Evolutionary conservation across 2,888 invertebrate species (phyloP), one percentile per base, ranked within the genome.

Genomic region (Cephus runcator): DNA sequence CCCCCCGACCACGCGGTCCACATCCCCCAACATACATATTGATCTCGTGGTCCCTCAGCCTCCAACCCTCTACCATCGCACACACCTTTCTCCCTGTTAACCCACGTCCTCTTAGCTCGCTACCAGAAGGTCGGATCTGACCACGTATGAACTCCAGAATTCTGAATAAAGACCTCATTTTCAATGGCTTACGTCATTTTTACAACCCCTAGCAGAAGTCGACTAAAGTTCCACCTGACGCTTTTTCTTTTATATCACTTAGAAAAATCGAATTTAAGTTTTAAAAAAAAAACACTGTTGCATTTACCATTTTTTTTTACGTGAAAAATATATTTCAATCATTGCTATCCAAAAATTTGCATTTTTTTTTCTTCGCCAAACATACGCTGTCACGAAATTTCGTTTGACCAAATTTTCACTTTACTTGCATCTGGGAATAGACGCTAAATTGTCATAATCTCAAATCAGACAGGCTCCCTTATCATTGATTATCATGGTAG

Each of bases 11-110:
- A 87, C 87, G 88, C 86, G 88, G 91, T 90, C 90, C 90, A 90
- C 88, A 89, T 90, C 90, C 88, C 90, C 88, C 89, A 89, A 91
- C 91, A 91, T 91, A 91, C 91, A 91, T 91, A 91, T 91, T 91
- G 91, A 91, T 91, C 91, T 91, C 90, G 90, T 90, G 90, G 91
- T 90, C 90, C 88, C 74, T 74, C 88, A 87, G 84, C 84, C 84
- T 79, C 80, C 83, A 78, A 79, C 83, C 79, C 80, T 69, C 81
- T 80, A 73, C 80, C 81, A 34, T 77, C 69, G 73, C 40, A 35
- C 75, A 79, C 84, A 81, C 83, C 73, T 75, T 76, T 73, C 75
- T 77, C 73, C 77, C 81, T 35, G 31, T 34, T 34, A 34, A 34
- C 78, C 77, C 30, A 75, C 74, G 80, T 83, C 82, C 79, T 77